phyloP scores from a whole-genome alignment of 1,140 invertebrate species.

The Ceratoteleas bidentatus region DNA sequence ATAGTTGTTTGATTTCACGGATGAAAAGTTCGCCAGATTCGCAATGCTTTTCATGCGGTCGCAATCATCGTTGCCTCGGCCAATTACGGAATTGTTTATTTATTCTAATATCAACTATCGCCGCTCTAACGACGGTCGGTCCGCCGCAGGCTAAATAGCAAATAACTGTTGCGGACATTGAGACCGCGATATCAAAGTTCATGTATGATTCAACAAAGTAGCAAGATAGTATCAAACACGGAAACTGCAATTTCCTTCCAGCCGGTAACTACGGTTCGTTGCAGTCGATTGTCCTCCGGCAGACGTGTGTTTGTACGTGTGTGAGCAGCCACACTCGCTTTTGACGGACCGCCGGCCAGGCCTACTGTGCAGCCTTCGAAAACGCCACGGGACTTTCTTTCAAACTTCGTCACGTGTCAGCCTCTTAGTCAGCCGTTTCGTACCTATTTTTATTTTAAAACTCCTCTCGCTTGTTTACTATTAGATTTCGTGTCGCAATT shows the following conservation, averaged over 20 bases:
- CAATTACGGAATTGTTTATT: slow-evolving; percentile 30
- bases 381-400: slow-evolving; percentile 25
- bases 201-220: slow-evolving; percentile 61
- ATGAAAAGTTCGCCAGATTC: too few relatives aligned
- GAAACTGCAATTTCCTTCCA: slow-evolving; percentile 57
- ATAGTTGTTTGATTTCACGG: too few relatives aligned
- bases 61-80: background rate
- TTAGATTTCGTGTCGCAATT: slow-evolving; percentile 3
- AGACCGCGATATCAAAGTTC: slow-evolving; percentile 47
- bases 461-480: slow-evolving; percentile 7
- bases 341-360: slow-evolving; percentile 23
- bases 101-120: slow-evolving; percentile 28
- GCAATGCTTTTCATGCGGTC: too few relatives aligned
- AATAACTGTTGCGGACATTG: slow-evolving; percentile 46
- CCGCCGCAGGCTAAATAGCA: slow-evolving; percentile 29
- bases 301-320: background rate
- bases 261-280: slow-evolving; percentile 41
- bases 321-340: slow-evolving; percentile 32
- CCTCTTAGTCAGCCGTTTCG: slow-evolving; percentile 9
- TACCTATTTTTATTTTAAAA: slow-evolving; percentile 33
- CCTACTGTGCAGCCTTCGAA: slow-evolving; percentile 35
- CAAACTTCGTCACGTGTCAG: slow-evolving; percentile 12
- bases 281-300: slow-evolving; percentile 48
- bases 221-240: slow-evolving; percentile 55
- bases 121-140: slow-evolving; percentile 38